phyloP scores from a whole-genome alignment of 2,113 vertebrate species.

The Benitochromis conjunctus region DNA sequence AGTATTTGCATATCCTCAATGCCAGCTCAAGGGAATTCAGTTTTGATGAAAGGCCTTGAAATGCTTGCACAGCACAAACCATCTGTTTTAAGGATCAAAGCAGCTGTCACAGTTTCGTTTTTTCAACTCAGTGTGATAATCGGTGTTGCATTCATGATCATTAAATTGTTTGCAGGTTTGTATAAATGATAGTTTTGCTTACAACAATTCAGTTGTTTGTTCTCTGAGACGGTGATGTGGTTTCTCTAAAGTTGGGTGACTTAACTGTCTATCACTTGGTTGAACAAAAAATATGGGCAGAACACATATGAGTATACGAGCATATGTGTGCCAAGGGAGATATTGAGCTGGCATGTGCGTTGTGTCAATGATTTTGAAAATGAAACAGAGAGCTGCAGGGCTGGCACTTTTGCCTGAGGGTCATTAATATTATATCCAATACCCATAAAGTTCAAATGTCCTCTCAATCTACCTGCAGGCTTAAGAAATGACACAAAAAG shows the following conservation, averaged over 20 bases:
- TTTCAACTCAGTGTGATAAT: background rate
- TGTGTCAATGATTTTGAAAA: background rate
- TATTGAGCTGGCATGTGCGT: conserved; percentile 3
- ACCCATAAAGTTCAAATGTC: background rate
- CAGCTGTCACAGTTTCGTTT: background rate
- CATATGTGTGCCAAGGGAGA: background rate
- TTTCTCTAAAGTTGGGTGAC: background rate
- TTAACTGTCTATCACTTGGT: background rate
- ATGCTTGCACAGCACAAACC: background rate
- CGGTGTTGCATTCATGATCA: background rate
- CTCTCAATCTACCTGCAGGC: conserved; percentile 8
- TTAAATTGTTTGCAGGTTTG: background rate
- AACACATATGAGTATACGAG: background rate
- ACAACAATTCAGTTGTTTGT: background rate
- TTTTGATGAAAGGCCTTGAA: conserved; percentile 1
- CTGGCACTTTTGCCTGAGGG: background rate
- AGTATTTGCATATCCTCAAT: background rate
- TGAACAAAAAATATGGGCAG: background rate
- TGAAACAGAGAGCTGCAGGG: conserved; percentile 6
- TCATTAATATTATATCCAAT: conserved; percentile 13
- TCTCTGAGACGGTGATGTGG: background rate
- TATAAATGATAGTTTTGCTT: background rate
- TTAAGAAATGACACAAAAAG: conserved; percentile 18
- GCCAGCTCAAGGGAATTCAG: background rate
- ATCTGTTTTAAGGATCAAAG: background rate